phyloP scores from a whole-genome alignment of 2,797 vertebrate genomes.

The Pseudomugil tenellus region DNA sequence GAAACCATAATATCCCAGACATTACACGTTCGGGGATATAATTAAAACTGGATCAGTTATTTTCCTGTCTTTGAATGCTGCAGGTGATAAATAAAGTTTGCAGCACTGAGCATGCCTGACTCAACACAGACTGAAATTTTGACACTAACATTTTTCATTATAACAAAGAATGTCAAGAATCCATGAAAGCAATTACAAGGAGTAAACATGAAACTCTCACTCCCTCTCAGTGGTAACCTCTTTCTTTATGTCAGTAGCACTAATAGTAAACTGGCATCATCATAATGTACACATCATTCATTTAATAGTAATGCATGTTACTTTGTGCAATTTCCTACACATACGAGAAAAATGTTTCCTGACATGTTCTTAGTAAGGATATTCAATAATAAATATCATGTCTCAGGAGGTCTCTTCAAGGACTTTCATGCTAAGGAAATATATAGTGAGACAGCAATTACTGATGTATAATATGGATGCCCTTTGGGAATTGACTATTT shows the following conservation, averaged over 20 bases:
- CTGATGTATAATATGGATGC: conserved; percentile 36
- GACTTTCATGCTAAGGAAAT: conserved; percentile 20
- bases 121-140: conserved; percentile 10
- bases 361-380: no score
- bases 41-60: no score
- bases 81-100: conserved; percentile 16
- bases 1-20: no score
- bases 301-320: neutral
- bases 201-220: conserved; percentile 7
- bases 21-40: no score
- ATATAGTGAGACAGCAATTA: conserved; percentile 45
- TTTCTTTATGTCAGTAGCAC: conserved; percentile 3
- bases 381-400: conserved; percentile 10
- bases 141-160: conserved; percentile 39
- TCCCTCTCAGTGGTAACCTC: conserved; percentile 11
- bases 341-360: no score
- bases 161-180: conserved; percentile 20
- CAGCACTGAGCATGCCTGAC: neutral
- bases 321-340: no score
- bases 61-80: no score
- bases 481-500: conserved; percentile 48
- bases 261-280: neutral
- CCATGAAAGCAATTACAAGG: conserved; percentile 18
- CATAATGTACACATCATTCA: neutral
- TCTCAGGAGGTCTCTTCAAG: conserved; percentile 19